These are phyloP conservation scores for Coleophora deauratella DNA, from an alignment of 2,888 invertebrate species.

Conservation along the genomic window DNA sequence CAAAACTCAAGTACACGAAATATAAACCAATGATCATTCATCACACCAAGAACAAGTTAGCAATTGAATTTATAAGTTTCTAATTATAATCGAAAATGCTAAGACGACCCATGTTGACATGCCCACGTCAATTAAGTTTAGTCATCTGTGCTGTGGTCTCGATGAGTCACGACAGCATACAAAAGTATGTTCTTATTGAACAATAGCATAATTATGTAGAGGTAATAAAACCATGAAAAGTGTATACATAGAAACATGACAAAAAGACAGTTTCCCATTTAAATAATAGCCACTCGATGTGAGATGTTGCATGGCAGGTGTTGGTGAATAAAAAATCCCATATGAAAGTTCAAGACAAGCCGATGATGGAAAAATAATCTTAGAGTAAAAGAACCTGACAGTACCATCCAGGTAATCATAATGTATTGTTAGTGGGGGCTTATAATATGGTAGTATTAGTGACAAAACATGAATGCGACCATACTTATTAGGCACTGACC, in stretches of 20 bases:
- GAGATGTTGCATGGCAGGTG: too few species aligned
- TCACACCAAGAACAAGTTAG: too few species aligned
- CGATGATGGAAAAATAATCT: not conserved
- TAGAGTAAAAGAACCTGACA: not conserved
- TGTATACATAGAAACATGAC: slow-evolving; percentile 3
- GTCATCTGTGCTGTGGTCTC: slow-evolving; percentile 41
- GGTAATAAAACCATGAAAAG: slow-evolving; percentile 9
- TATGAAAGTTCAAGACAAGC: not conserved
- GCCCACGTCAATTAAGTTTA: slow-evolving; percentile 61
- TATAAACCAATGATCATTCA: too few species aligned
- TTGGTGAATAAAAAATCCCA: not conserved
- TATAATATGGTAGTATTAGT: slow-evolving; percentile 35
- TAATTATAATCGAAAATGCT: too few species aligned
- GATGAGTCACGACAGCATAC: slow-evolving; percentile 50
- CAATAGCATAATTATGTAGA: slow-evolving; percentile 29
- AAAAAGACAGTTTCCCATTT: too few species aligned
- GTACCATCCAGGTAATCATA: not conserved
- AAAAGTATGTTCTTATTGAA: slow-evolving; percentile 27
- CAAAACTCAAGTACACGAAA: too few species aligned
- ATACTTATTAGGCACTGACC: slow-evolving; percentile 79
- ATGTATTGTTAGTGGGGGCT: slow-evolving; percentile 1
- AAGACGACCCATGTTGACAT: slow-evolving; percentile 41
- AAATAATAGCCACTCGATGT: too few species aligned
- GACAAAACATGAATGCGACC: slow-evolving; percentile 68
- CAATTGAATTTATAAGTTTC: too few species aligned